Evolutionary conservation across 2,113 vertebrate species (phyloP).

Genomic region (Engraulis encrasicolus): DNA sequence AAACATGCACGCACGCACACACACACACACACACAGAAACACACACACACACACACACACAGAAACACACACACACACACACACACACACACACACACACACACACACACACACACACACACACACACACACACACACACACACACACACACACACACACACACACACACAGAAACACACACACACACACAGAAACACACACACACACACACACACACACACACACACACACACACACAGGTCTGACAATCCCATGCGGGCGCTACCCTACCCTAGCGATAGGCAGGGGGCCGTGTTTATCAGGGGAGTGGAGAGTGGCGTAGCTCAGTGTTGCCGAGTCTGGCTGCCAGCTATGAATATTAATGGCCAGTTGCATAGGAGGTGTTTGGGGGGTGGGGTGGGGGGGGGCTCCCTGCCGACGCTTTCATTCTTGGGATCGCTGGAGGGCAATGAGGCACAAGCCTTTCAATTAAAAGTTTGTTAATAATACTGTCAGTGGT

Average conservation of each 20-base stretch:
- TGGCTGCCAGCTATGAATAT: conserved; percentile 56
- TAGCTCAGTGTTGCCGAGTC: conserved; percentile 42
- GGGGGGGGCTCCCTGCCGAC: conserved; percentile 38
- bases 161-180: no score
- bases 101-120: no score
- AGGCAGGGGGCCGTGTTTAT: neutral
- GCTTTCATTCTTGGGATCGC: conserved; percentile 56
- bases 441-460: conserved; percentile 57
- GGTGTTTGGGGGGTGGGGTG: no score
- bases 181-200: no score
- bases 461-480: conserved; percentile 68
- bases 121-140: neutral
- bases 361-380: conserved; percentile 52
- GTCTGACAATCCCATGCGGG: neutral
- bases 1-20: neutral
- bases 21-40: neutral
- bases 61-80: no score
- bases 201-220: no score
- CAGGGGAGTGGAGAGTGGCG: neutral
- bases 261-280: neutral
- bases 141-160: neutral
- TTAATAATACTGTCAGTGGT: conserved; percentile 59
- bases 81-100: no score
- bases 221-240: no score
- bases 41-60: no score